phyloP scores from a whole-genome alignment of 2,888 invertebrate species.

The Athalia circularis region DNA sequence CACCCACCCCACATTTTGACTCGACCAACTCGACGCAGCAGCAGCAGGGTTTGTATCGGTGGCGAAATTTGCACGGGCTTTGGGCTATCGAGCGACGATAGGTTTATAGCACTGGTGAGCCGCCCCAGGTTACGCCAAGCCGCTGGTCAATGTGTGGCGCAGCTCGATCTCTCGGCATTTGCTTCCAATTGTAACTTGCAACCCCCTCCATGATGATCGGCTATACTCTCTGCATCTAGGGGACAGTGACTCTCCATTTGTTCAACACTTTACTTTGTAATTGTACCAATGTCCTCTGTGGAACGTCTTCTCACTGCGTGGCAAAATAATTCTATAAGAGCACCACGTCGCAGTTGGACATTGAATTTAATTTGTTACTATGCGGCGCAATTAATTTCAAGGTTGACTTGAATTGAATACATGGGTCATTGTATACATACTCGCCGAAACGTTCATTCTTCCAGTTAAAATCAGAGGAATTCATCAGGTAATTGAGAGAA shows the following conservation, averaged over 20 bases:
- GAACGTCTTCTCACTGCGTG: background rate
- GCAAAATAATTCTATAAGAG: too few relatives aligned
- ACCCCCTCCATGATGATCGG: conserved; percentile 3
- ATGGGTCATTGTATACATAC: too few relatives aligned
- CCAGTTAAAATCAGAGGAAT: too few relatives aligned
- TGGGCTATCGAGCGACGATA: conserved; percentile 46
- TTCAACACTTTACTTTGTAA: background rate
- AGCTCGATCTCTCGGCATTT: conserved; percentile 34
- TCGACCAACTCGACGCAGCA: background rate
- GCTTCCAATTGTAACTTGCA: conserved; percentile 29
- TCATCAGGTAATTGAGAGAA: too few relatives aligned
- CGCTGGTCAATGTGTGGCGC: conserved; percentile 6
- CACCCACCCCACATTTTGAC: conserved; percentile 7
- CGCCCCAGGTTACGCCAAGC: conserved; percentile 29
- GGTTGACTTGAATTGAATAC: too few relatives aligned
- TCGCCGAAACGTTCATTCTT: too few relatives aligned
- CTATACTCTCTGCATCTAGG: background rate
- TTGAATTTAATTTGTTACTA: too few relatives aligned
- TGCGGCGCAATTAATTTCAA: too few relatives aligned
- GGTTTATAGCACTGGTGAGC: conserved; percentile 46
- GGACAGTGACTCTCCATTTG: conserved; percentile 31
- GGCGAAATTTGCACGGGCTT: conserved; percentile 44
- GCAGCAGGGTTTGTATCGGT: conserved; percentile 35
- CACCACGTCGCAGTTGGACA: too few relatives aligned
- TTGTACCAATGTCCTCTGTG: background rate